Evolutionary conservation across 2,113 vertebrate species (phyloP), one percentile per base, ranked within the genome.

Genomic region (Oryzias javanicus): DNA sequence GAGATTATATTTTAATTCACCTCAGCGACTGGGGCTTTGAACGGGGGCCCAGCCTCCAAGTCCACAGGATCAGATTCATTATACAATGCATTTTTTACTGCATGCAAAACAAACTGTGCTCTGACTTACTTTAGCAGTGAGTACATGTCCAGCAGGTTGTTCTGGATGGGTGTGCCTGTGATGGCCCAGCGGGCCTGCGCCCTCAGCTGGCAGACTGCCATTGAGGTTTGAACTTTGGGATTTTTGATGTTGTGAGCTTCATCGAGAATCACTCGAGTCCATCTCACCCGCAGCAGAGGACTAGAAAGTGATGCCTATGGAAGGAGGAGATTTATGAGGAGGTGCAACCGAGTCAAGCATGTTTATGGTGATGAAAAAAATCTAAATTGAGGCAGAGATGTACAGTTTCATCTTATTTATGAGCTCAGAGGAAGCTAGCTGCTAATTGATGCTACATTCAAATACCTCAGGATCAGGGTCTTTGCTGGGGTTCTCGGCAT

Each of bases 201-300:
- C 64, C 86, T 91, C 46, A 98, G 86, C 70, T 91, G 93, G 86
- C 95, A 98, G 51, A 94, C 94, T 0, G 96, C 96, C 68, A 94
- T 78, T 45, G 97, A 96, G 0, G 94, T 94, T 83, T 98, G 95
- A 18, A 95, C 93, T 55, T 92, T 93, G 0, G 96, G 97, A 59
- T 98, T 99, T 86, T 96, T 98, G 55, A 99, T 93, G 67, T 88
- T 95, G 86, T 99, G 97, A 61, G 94, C 97, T 85, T 99, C 97
- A 63, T 99, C 97, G 62, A 99, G 49, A 56, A 99, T 76, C 72
- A 99, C 62, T 1, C 96, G 93, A 51, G 93, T 88, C 97, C 97
- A 99, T 60, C 80, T 54, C 22, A 97, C 78, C 8, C 82, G 90
- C 46, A 94, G 79, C 14, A 99, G 89, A 82, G 94, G 94, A 27